Percentiles rank a stretch among this genome's conserved stretches.
Evolutionary conservation across 2,797 vertebrate genomes (phyloP).

Genomic region (Micropoecilia bifurca): DNA sequence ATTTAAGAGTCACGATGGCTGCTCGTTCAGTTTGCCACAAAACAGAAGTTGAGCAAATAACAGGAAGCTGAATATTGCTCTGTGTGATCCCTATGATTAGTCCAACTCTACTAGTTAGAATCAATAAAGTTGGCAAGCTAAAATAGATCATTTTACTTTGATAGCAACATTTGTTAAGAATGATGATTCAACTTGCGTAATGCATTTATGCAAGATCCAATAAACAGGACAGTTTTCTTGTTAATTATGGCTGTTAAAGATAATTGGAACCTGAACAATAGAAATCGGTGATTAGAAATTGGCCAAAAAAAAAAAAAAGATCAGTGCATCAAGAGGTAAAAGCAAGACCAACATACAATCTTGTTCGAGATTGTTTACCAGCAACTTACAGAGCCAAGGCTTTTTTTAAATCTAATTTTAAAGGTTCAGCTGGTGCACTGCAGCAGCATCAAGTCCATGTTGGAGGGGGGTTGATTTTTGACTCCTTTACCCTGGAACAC

Average conservation of each 20-base stretch:
- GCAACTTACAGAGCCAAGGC: conserved; percentile 39
- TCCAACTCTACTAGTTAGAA: background rate
- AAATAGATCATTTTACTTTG: background rate
- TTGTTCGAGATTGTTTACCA: conserved; percentile 46
- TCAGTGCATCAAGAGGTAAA: background rate
- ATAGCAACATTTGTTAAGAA: background rate
- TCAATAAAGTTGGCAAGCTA: background rate
- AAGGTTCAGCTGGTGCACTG: conserved; percentile 38
- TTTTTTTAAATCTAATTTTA: conserved; percentile 41
- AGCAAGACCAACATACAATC: conserved; percentile 21
- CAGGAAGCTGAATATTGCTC: background rate
- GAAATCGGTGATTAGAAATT: background rate
- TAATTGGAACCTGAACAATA: background rate
- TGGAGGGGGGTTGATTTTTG: conserved; percentile 31
- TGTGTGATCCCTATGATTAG: background rate
- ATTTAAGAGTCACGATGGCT: no score
- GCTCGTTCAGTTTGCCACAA: no score
- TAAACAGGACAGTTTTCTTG: background rate
- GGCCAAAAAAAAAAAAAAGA: background rate
- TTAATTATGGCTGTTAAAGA: background rate
- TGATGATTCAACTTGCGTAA: background rate
- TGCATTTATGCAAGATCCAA: no score
- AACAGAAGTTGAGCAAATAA: background rate
- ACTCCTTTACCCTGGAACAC: conserved; percentile 47
- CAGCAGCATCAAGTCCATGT: conserved; percentile 30